Evolutionary conservation across 2,113 vertebrate genomes (phyloP), one percentile per base, ranked within the genome.

Genomic region (Prochilodus magdalenae): DNA sequence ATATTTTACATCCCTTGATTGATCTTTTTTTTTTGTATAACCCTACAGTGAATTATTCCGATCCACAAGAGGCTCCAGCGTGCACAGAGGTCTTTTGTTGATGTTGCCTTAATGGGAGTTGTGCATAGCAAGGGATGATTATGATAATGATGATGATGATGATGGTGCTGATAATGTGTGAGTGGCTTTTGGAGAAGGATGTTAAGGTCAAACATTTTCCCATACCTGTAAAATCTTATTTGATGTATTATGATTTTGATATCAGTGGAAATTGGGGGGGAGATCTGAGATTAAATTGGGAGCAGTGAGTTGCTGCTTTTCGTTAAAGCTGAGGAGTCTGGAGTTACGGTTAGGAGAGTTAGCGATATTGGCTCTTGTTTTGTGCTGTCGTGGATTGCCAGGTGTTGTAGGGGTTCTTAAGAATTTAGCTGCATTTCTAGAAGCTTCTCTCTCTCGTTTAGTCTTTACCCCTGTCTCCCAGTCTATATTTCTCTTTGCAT

Each of bases 81-180:
- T 70, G 62, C 70, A 76, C 79, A 57, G 79, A 77, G 55, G 13
- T 87, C 75, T 47, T 85, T 87, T 75, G 74, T 81, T 85, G 57
- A 83, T 71, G 74, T 85, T 87, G 86, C 86, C 86, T 87, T 87
- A 87, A 87, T 30, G 6, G 78, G 73, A 82, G 47, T 44, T 65
- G 80, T 77, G 69, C 53, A 47, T 79, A 72, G 60, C 5, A 75
- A 69, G 81, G 14, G 53, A 55, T 5, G n/a, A 60, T 75, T 30
- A 51, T 63, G 72, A 22, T 22, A 33, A 60, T 78, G 57, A 63
- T 49, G 49, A 51, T 63, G 72, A 22, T 22, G 47, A 60, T 78
- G 57, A 63, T 49, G 49, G n/a, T n/a, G n/a, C n/a, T n/a, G n/a
- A n/a, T n/a, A n/a, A n/a, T 27, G 55, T 75, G 55, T 74, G 75